Percentiles rank a stretch among this genome's conserved stretches.
phyloP scores from a whole-genome alignment of 2,113 vertebrate species.

The Spizaetus ornatus region DNA sequence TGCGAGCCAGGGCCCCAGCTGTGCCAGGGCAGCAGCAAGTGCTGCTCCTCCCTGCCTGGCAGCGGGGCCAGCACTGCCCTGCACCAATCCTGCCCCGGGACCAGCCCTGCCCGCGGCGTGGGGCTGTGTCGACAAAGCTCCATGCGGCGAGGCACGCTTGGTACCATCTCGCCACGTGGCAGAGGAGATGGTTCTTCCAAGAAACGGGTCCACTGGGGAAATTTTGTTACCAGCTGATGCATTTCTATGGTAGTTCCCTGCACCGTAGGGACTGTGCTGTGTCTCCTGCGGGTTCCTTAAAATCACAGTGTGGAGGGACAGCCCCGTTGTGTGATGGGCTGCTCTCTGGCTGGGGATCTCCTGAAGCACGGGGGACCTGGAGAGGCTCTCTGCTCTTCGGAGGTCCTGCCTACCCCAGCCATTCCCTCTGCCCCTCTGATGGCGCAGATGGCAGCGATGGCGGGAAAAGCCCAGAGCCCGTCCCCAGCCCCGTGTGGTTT shows the following conservation, averaged over 20 bases:
- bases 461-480: neutral
- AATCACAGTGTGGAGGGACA: rapidly evolving
- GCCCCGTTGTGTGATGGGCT: rapidly evolving
- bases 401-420: neutral
- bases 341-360: neutral
- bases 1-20: neutral
- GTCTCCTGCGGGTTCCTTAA: neutral
- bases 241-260: rapidly evolving
- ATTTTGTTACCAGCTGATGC: neutral
- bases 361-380: neutral
- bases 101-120: neutral
- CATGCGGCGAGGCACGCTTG: rapidly evolving
- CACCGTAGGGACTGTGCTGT: rapidly evolving
- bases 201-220: neutral
- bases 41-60: neutral
- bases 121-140: neutral
- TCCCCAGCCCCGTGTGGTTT: rapidly evolving
- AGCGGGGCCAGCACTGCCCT: neutral
- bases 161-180: rapidly evolving
- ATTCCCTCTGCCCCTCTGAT: neutral
- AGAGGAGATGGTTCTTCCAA: neutral
- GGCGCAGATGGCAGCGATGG: neutral
- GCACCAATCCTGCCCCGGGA: neutral
- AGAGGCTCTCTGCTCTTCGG: neutral
- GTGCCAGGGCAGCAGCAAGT: neutral